Percentiles rank a stretch among this genome's conserved stretches.
phyloP scores from a whole-genome alignment of 2,888 invertebrate genomes.

The Polydrusus tereticollis region DNA sequence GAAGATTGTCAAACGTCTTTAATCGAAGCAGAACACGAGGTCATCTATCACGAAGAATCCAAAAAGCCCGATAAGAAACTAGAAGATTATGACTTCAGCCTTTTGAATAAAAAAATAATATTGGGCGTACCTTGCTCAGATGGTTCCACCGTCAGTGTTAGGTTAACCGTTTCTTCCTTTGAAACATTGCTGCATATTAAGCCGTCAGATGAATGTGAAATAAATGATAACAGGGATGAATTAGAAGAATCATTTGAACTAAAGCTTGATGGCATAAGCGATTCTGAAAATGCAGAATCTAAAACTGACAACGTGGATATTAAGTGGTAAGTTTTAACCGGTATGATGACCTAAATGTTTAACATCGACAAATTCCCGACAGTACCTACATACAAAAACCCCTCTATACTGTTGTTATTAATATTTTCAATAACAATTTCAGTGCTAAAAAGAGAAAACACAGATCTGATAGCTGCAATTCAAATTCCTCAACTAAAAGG shows the following conservation, averaged over 20 bases:
- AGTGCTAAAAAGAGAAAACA: slow-evolving; percentile 38
- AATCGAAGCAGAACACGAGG: neutral
- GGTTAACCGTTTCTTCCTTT: slow-evolving; percentile 9
- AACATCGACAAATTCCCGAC: too few relatives aligned
- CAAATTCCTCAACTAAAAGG: slow-evolving; percentile 34
- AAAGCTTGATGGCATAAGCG: neutral
- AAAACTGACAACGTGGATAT: slow-evolving; percentile 1
- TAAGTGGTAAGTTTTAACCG: slow-evolving; percentile 20
- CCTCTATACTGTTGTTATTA: too few relatives aligned
- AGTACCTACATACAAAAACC: too few relatives aligned
- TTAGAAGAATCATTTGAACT: neutral
- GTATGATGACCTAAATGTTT: too few relatives aligned
- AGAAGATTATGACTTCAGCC: slow-evolving; percentile 25
- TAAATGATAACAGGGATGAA: neutral
- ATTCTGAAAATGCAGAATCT: slow-evolving; percentile 19
- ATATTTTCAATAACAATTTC: neutral
- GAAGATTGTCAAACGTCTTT: neutral
- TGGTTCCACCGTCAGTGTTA: slow-evolving; percentile 11
- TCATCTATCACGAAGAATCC: slow-evolving; percentile 7
- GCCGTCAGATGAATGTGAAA: neutral
- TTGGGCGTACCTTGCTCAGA: slow-evolving; percentile 21
- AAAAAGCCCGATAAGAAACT: slow-evolving; percentile 5
- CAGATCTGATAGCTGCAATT: slow-evolving; percentile 41
- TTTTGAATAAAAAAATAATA: neutral
- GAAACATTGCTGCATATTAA: slow-evolving; percentile 18